phyloP scores from a whole-genome alignment of 1,140 invertebrate genomes.

The Orius laevigatus region DNA sequence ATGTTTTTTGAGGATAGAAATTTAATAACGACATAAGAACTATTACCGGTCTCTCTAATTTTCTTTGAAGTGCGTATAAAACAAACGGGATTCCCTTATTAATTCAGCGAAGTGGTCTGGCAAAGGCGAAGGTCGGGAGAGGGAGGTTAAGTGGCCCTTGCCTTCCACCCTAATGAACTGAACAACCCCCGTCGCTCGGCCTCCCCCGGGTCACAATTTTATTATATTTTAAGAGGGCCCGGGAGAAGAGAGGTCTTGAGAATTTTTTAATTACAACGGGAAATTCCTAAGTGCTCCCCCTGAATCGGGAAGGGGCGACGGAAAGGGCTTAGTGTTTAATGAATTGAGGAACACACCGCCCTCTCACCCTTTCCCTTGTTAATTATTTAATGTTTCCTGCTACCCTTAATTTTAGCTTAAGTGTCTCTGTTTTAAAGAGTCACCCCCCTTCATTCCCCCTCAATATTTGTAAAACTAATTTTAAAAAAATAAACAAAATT shows the following conservation, averaged over 20 bases:
- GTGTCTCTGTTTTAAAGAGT: slow-evolving; percentile 2
- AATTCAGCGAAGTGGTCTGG: too few relatives aligned
- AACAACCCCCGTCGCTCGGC: background rate
- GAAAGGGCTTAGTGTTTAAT: background rate
- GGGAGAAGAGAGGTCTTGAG: slow-evolving; percentile 4
- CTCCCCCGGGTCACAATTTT: slow-evolving; percentile 1
- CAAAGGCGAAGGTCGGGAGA: background rate
- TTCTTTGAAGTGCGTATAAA: too few relatives aligned
- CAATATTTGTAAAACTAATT: too few relatives aligned
- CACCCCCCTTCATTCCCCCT: background rate
- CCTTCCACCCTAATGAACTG: slow-evolving; percentile 3
- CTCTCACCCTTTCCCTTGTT: slow-evolving; percentile 1
- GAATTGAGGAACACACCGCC: too few relatives aligned
- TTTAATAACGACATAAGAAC: too few relatives aligned
- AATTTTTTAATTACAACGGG: slow-evolving; percentile 11
- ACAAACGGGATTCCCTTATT: too few relatives aligned
- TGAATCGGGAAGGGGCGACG: background rate
- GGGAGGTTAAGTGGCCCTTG: slow-evolving; percentile 7
- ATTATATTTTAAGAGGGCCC: slow-evolving; percentile 9
- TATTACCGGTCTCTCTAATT: too few relatives aligned
- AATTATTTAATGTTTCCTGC: slow-evolving; percentile 8
- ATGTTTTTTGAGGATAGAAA: too few relatives aligned
- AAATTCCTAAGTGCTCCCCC: slow-evolving; percentile 2
- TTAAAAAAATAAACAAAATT: too few relatives aligned
- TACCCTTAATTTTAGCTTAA: slow-evolving; percentile 4